Base-by-base conservation (phyloP, 2,113 vertebrate species). In the Nothoprocta perdicaria region DNA sequence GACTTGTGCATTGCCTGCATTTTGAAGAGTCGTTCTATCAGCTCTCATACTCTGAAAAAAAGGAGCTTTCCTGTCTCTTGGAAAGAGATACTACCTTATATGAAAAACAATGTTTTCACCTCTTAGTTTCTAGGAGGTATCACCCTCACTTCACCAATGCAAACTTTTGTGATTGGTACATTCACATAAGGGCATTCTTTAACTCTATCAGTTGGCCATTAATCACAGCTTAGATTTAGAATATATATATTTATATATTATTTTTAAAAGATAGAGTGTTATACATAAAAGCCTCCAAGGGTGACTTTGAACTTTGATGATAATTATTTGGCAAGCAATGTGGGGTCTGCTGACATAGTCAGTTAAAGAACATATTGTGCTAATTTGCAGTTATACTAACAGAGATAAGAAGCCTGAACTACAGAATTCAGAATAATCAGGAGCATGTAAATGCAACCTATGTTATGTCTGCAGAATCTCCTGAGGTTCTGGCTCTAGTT, bases 351-450 rank as follows among this genome's bases (percentile, higher is more conserved):
- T 93, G 79, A 93, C 81, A 91, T 63, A 68, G 75, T 35, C 94
- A 75, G 78, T 92, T 95, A 94, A 94, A 87, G 92, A 96, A 89
- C 91, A 89, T 90, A 80, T 83, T 95, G 91, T 89, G 87, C 84
- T 92, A 91, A 95, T 95, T 94, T 95, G 71, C 75, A 90, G 81
- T 94, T 95, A 77, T 26, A 91, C 89, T 93, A 85, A 78, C 79
- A 93, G 84, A 96, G 92, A 92, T 94, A 96, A 96, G 94, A 94
- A 89, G 52, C 76, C 40, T 75, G 69, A 92, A 71, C 79, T 86
- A 78, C 78, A 94, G 84, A 96, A 91, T 0, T 86, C 41, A 75
- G 40, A 92, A 96, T 76, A 94, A 72, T 87, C 79, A 80, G 65
- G 67, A 60, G 41, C 75, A 46, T 92, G 72, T 87, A 90, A 94